Evolutionary conservation across 1,140 invertebrate genomes (phyloP).

Genomic region (Zaprionus kolodkinae): DNA sequence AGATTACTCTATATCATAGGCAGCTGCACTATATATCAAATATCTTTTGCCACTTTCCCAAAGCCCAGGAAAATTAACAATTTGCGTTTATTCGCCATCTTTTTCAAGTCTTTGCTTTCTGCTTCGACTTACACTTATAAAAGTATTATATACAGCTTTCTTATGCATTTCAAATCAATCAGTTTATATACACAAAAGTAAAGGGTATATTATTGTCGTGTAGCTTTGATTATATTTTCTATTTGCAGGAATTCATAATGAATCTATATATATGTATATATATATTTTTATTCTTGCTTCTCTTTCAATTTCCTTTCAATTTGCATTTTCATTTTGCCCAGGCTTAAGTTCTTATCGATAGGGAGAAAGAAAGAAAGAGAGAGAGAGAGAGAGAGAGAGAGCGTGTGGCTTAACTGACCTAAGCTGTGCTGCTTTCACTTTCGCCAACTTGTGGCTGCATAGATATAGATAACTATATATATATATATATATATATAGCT

Average conservation of each 20-base stretch:
- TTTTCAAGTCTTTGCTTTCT: too few relatives aligned
- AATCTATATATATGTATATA: background rate
- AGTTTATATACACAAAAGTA: too few relatives aligned
- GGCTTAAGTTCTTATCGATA: constrained; percentile 1
- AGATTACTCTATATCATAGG: too few relatives aligned
- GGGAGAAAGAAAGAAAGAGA: background rate
- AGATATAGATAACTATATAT: constrained; percentile 1
- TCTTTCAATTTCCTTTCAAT: constrained; percentile 3
- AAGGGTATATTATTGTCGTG: too few relatives aligned
- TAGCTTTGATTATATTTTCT: too few relatives aligned
- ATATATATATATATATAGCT: background rate
- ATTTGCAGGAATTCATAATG: background rate
- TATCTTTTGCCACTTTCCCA: too few relatives aligned
- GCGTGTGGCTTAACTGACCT: background rate
- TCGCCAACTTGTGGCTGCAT: constrained; percentile 3
- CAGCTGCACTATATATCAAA: too few relatives aligned
- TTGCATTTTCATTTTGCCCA: background rate
- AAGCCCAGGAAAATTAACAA: too few relatives aligned
- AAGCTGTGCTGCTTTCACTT: background rate
- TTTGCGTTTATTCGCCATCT: too few relatives aligned
- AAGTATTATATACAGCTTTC: too few relatives aligned
- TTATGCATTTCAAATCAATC: too few relatives aligned
- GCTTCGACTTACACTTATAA: too few relatives aligned
- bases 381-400: background rate
- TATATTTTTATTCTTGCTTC: background rate